phyloP scores from a whole-genome alignment of 1,140 invertebrate species.

The Oppia nitens region DNA sequence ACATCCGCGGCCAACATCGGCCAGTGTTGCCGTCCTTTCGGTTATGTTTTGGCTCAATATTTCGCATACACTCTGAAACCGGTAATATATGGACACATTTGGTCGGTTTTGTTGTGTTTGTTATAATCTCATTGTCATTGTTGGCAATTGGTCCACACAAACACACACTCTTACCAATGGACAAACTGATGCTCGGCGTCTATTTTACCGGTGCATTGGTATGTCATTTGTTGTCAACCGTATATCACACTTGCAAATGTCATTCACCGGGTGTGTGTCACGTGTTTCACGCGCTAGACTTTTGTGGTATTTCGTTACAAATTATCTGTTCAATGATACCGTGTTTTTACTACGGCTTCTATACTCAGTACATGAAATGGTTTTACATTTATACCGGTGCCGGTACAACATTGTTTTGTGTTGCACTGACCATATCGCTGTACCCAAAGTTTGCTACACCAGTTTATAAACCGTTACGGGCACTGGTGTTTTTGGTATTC shows the following conservation, averaged over 20 bases:
- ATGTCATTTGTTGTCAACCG: slow-evolving; percentile 88
- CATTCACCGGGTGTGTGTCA: slow-evolving; percentile 85
- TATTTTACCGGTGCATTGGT: slow-evolving; percentile 90
- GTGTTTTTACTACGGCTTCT: slow-evolving; percentile 98
- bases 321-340: slow-evolving; percentile 98
- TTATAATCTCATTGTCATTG: slow-evolving; percentile 4
- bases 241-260: slow-evolving; percentile 93
- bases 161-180: slow-evolving; percentile 32
- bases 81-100: slow-evolving; percentile 24
- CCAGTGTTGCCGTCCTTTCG: slow-evolving; percentile 20
- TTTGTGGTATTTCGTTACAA: slow-evolving; percentile 89
- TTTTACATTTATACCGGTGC: slow-evolving; percentile 74
- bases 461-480: slow-evolving; percentile 64
- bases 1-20: slow-evolving; percentile 20
- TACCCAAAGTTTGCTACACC: slow-evolving; percentile 94
- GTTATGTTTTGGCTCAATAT: slow-evolving; percentile 19
- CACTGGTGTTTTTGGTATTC: slow-evolving; percentile 78
- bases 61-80: slow-evolving; percentile 22
- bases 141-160: not conserved
- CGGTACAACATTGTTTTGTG: slow-evolving; percentile 73
- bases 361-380: slow-evolving; percentile 59
- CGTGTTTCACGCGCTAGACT: slow-evolving; percentile 94
- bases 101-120: slow-evolving; percentile 20
- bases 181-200: slow-evolving; percentile 70
- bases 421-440: slow-evolving; percentile 83